A percentile compares a stretch with the other conserved stretches of the same genome.
Evolutionary conservation across 2,888 invertebrate species (phyloP).

Genomic region (Blastobasis adustella): DNA sequence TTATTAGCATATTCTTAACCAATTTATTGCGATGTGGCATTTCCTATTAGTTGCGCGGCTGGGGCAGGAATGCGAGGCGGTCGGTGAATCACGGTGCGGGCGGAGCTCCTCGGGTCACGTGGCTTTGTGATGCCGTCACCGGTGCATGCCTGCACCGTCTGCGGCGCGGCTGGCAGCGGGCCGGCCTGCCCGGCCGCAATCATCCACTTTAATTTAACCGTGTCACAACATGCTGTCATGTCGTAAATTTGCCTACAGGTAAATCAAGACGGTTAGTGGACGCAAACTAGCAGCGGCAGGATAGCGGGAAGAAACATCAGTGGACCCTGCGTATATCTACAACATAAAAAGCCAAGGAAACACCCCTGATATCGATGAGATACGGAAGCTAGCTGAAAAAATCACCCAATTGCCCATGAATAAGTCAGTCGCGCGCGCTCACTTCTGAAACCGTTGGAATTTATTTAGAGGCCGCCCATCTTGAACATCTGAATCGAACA

Average conservation of each 20-base stretch:
- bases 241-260: no score
- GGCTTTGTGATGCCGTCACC: conserved; percentile 49
- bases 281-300: no score
- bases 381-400: conserved; percentile 7
- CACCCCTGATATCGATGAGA: background rate
- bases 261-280: no score
- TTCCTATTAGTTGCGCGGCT: conserved; percentile 61
- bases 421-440: conserved; percentile 19
- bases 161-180: background rate
- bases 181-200: no score
- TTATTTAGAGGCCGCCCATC: conserved; percentile 27
- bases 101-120: conserved; percentile 46
- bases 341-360: no score
- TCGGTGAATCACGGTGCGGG: conserved; percentile 53
- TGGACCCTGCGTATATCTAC: no score
- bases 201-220: no score
- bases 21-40: conserved; percentile 56
- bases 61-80: conserved; percentile 48
- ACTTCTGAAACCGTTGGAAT: conserved; percentile 22
- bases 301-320: no score
- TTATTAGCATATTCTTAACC: conserved; percentile 38
- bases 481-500: conserved; percentile 31
- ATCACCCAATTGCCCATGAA: conserved; percentile 22
- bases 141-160: conserved; percentile 25
- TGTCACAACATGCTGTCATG: no score